These are phyloP conservation scores for Drosophila differens DNA, from an alignment of 2,888 invertebrate genomes.

Conservation along the genomic window DNA sequence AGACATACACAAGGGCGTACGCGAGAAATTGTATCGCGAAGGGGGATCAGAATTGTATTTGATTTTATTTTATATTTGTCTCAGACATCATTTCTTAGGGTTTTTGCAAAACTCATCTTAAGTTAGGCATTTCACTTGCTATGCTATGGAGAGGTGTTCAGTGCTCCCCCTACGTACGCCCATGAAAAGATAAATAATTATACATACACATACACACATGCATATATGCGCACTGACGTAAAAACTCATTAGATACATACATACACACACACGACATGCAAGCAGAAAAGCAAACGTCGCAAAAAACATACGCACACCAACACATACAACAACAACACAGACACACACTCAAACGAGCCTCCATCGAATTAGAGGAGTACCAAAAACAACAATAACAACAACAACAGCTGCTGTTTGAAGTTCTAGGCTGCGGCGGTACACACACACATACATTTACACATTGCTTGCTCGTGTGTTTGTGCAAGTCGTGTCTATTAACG, in stretches of 20 bases:
- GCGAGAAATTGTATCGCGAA: not conserved
- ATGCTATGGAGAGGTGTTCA: not conserved
- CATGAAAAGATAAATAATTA: conserved; percentile 12
- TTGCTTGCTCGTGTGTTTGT: not conserved
- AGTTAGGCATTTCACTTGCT: not conserved
- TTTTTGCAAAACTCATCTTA: not conserved
- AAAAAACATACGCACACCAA: not conserved
- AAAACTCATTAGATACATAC: not conserved
- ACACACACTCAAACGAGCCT: conserved; percentile 59
- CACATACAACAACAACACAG: not conserved
- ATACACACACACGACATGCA: conserved; percentile 3
- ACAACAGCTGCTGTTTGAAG: conserved; percentile 51
- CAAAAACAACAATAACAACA: conserved; percentile 32
- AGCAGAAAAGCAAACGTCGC: not conserved
- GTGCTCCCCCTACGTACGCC: not conserved
- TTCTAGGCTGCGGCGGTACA: conserved; percentile 43
- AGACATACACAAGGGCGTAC: not conserved
- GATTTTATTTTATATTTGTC: not conserved
- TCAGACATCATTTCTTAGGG: not conserved
- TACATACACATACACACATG: not conserved
- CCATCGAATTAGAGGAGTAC: conserved; percentile 44
- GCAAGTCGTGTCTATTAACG: conserved; percentile 19
- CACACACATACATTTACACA: conserved; percentile 12
- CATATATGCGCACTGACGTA: not conserved
- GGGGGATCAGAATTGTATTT: not conserved